Base-by-base conservation (phyloP, 2,888 invertebrate genomes). In the Sepioteuthis lessoniana region DNA sequence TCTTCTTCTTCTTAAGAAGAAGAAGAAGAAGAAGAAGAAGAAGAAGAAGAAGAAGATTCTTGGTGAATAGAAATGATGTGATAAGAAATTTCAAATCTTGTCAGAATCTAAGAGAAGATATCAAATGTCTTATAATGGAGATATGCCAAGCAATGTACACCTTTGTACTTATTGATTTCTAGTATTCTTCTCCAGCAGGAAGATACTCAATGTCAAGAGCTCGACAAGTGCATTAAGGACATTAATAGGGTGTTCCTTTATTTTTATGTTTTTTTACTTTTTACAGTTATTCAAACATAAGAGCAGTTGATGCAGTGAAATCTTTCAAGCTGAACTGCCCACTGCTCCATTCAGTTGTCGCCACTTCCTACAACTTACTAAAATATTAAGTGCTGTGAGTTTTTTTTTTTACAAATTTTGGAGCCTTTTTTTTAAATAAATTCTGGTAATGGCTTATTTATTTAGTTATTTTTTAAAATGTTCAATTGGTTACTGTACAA, bases 271-370 rank as follows among this genome's bases (percentile, higher is more conserved):
- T 76, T 76, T n/a, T n/a, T 76, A n/a, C 10, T 76, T 31, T 31
- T 31, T 76, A n/a, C 31, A 31, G 8, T 76, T 76, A 31, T n/a
- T 76, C 16, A 16, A 76, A 76, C 13, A 76, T 31, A n/a, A n/a
- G 7, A 76, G 76, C 76, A 76, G 76, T n/a, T 76, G n/a, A 76
- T n/a, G 76, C 76, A n/a, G 76, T 13, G n/a, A 19, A 76, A 19
- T 76, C 76, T n/a, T 76, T 76, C 76, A 76, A 76, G 76, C 76
- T 76, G 76, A 76, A 76, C 76, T 76, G 76, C 76, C 76, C 76
- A 76, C 31, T 76, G 76, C 76, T 8, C 31, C 76, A 76, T 7
- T 76, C n/a, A 76, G n/a, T 76, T 31, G 76, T n/a, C 76, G 31
- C 76, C 31, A n/a, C 76, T 76, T 76, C 76, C 76, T 76, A 76